These are phyloP conservation scores for Hippocampus kuda DNA, from an alignment of 2,797 vertebrate genomes.

Conservation along the genomic window DNA sequence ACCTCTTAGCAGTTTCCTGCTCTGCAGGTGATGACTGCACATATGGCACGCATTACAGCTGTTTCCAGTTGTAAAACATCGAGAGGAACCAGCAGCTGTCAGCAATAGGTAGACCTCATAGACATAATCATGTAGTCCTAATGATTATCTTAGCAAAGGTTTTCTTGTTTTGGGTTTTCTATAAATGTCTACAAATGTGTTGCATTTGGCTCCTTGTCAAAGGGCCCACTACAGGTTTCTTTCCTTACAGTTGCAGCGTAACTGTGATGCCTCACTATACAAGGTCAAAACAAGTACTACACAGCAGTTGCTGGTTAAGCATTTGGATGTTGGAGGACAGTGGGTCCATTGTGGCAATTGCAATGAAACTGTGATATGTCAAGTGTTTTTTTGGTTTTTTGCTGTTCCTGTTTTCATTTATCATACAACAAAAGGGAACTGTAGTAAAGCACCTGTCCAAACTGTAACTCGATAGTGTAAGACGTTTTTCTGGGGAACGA, in stretches of 20 bases:
- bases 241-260: slow-evolving; percentile 27
- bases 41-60: slow-evolving; percentile 73
- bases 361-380: slow-evolving; percentile 28
- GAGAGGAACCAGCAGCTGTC: slow-evolving; percentile 66
- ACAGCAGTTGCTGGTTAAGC: slow-evolving; percentile 51
- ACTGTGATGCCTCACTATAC: slow-evolving; percentile 24
- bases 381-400: neutral
- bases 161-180: slow-evolving; percentile 38
- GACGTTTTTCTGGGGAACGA: slow-evolving; percentile 18
- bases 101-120: slow-evolving; percentile 41
- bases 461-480: slow-evolving; percentile 26
- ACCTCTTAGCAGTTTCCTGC: slow-evolving; percentile 52
- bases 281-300: slow-evolving; percentile 42
- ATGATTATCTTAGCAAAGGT: slow-evolving; percentile 61
- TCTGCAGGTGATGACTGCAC: slow-evolving; percentile 58
- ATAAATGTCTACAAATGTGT: slow-evolving; percentile 45
- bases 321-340: slow-evolving; percentile 29
- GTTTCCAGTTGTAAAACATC: slow-evolving; percentile 67
- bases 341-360: slow-evolving; percentile 26
- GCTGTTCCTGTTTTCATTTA: slow-evolving; percentile 40
- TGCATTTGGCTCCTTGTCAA: slow-evolving; percentile 33
- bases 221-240: slow-evolving; percentile 27
- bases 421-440: slow-evolving; percentile 33
- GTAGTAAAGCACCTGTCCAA: slow-evolving; percentile 34
- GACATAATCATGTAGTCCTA: slow-evolving; percentile 33